Conservation (phyloP, 2,888 invertebrate genomes). For the Hypolimnas misippus region DNA sequence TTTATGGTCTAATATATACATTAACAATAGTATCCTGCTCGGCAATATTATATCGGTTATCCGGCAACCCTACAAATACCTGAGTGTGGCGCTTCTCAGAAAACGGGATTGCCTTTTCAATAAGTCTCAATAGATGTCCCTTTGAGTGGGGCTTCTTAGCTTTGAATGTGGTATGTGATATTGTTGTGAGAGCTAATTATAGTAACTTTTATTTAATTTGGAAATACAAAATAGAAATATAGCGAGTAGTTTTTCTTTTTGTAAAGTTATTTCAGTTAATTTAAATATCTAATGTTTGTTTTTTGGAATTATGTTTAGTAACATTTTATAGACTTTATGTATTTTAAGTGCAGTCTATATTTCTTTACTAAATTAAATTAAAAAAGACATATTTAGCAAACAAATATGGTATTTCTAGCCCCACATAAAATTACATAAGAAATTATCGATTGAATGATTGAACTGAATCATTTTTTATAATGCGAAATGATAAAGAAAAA, state of each 20-base stretch:
- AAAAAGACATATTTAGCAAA: no score
- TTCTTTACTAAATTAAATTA: no score
- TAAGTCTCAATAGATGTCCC: conserved; percentile 20
- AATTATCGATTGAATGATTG: no score
- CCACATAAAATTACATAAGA: no score
- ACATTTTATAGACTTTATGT: no score
- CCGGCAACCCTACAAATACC: conserved; percentile 29
- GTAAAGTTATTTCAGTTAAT: no score
- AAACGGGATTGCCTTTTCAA: conserved; percentile 36
- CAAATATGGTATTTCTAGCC: no score
- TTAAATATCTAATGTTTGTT: no score
- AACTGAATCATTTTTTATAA: no score
- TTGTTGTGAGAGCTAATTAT: conserved; percentile 19
- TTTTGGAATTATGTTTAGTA: no score
- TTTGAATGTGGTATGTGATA: conserved; percentile 22
- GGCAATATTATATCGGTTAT: background rate
- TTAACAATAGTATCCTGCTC: background rate
- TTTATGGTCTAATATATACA: background rate
- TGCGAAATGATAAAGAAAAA: no score
- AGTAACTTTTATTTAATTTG: background rate
- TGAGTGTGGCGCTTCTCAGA: conserved; percentile 33
- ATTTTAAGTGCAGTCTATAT: no score
- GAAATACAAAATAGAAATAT: background rate
- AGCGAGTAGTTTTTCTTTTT: background rate
- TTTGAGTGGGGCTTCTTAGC: conserved; percentile 20